Percentiles rank a stretch among this genome's conserved stretches.
These are phyloP conservation scores for Ameiurus melas DNA, from an alignment of 2,113 vertebrate species.

Conservation along the genomic window DNA sequence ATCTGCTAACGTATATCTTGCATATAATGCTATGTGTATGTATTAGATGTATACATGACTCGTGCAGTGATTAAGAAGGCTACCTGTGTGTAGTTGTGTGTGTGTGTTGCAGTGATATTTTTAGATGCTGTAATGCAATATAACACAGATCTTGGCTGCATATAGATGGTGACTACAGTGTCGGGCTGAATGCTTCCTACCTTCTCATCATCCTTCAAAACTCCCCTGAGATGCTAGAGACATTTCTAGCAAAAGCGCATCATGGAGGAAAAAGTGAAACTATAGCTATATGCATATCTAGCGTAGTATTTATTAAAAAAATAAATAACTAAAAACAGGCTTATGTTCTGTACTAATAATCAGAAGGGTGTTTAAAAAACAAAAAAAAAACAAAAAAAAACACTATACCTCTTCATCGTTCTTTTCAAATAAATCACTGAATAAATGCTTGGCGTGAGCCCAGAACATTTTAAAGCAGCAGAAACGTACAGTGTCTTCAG, in stretches of 20 bases:
- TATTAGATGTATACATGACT: not conserved
- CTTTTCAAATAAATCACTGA: not conserved
- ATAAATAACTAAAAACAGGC: not conserved
- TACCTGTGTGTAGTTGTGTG: not conserved
- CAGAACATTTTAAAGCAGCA: too few species aligned
- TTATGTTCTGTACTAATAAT: not conserved
- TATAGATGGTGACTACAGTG: not conserved
- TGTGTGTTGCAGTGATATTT: constrained; percentile 39
- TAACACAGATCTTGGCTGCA: not conserved
- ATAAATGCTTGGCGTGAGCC: not conserved
- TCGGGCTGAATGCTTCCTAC: constrained; percentile 4
- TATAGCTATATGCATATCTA: not conserved
- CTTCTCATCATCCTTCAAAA: constrained; percentile 12
- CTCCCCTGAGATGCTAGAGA: not conserved
- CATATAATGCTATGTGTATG: not conserved
- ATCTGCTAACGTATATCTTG: not conserved
- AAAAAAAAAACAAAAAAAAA: too few species aligned
- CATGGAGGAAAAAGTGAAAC: not conserved
- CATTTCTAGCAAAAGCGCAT: not conserved
- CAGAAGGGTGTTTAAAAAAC: too few species aligned
- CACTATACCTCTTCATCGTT: not conserved
- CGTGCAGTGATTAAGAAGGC: not conserved
- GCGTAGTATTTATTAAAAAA: too few species aligned
- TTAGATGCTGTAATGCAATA: constrained; percentile 59
- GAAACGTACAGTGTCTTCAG: not conserved